Evolutionary conservation across 2,113 vertebrate genomes (phyloP).

Genomic region (Dissostichus mawsoni): DNA sequence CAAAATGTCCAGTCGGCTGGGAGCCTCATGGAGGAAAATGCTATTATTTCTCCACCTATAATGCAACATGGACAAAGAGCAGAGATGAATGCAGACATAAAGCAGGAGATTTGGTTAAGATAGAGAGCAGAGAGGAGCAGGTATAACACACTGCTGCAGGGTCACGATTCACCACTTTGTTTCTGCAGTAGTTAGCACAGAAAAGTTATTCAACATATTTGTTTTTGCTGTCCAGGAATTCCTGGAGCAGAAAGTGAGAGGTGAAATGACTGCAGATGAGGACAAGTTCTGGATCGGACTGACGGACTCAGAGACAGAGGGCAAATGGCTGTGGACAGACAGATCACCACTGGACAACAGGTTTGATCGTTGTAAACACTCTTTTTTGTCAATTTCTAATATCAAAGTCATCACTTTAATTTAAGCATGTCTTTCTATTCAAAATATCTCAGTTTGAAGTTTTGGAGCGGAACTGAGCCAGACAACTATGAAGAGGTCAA

Average conservation of each 20-base stretch:
- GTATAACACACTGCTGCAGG: slow-evolving; percentile 14
- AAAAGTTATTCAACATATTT: not conserved
- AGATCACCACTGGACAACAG: slow-evolving; percentile 4
- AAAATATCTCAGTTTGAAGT: not conserved
- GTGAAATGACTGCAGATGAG: rapidly evolving
- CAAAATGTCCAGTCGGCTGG: slow-evolving; percentile 23
- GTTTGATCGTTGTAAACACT: slow-evolving; percentile 18
- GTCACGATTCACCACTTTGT: not conserved
- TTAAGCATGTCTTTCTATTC: not conserved
- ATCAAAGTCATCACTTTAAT: not conserved
- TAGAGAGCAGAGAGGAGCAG: slow-evolving; percentile 57
- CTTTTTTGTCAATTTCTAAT: not conserved
- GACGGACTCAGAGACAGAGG: slow-evolving; percentile 32
- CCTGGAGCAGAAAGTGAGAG: rapidly evolving
- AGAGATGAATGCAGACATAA: rapidly evolving
- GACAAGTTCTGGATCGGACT: slow-evolving; percentile 75
- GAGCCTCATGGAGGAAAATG: slow-evolving; percentile 11
- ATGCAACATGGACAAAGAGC: rapidly evolving
- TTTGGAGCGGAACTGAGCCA: rapidly evolving
- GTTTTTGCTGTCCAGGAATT: slow-evolving; percentile 28
- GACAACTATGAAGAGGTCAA: rapidly evolving
- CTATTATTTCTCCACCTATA: slow-evolving; percentile 32
- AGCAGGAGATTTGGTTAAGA: slow-evolving; percentile 44
- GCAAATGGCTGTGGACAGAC: slow-evolving; percentile 65
- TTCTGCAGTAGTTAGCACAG: not conserved